phyloP scores from a whole-genome alignment of 2,113 vertebrate genomes.

The Corythornis madagascariensis region DNA sequence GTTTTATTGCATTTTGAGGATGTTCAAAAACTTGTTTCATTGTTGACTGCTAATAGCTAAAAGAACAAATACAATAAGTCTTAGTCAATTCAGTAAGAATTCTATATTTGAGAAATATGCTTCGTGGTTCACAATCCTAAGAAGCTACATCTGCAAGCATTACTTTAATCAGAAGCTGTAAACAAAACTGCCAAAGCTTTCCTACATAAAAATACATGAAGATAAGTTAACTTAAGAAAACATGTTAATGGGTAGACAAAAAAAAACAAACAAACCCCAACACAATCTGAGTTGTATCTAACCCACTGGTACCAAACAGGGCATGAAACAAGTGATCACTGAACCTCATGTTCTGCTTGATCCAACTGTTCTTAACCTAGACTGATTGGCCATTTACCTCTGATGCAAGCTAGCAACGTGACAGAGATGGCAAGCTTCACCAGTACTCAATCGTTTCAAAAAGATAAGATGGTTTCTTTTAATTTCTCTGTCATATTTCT shows the following conservation, averaged over 20 bases:
- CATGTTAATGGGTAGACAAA: accelerated
- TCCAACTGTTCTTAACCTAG: neutral
- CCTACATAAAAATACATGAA: neutral
- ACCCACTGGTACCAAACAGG: neutral
- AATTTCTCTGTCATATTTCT: neutral
- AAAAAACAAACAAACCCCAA: neutral
- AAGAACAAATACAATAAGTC: neutral
- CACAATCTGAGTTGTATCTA: neutral
- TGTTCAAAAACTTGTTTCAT: neutral
- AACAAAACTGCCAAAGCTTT: neutral
- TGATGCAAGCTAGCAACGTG: neutral
- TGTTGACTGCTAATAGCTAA: neutral
- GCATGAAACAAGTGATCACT: neutral
- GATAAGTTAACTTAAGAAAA: neutral
- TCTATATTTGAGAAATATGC: neutral
- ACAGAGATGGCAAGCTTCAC: neutral
- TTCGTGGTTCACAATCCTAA: neutral
- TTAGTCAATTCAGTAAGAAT: neutral
- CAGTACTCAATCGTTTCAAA: neutral
- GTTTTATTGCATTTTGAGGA: neutral
- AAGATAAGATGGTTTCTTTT: neutral
- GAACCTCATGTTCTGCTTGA: neutral
- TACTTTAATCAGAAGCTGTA: neutral
- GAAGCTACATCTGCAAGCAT: neutral
- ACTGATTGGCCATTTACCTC: neutral